A percentile compares a stretch with the other conserved stretches of the same genome.
phyloP scores from a whole-genome alignment of 2,797 vertebrate genomes.

The Valencia hispanica region DNA sequence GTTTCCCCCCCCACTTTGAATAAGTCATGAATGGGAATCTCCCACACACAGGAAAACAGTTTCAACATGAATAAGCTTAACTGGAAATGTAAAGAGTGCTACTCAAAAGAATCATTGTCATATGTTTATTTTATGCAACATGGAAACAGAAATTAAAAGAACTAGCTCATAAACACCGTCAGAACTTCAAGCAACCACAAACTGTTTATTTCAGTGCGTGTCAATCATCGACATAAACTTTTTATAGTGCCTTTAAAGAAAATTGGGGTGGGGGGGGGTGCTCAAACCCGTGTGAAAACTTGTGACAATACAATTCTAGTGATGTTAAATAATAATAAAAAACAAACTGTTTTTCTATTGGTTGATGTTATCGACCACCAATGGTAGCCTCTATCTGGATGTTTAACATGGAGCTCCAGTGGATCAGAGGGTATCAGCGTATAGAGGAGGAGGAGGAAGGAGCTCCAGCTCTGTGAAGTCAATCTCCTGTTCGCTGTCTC shows the following conservation, averaged over 20 bases:
- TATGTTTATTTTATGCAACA: slow-evolving; percentile 63
- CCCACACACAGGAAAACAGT: background rate
- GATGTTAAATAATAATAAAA: slow-evolving; percentile 8
- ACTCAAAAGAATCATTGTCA: slow-evolving; percentile 24
- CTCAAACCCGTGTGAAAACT: slow-evolving; percentile 25
- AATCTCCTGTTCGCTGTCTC: slow-evolving; percentile 75
- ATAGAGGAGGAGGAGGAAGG: slow-evolving; percentile 78
- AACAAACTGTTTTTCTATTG: background rate
- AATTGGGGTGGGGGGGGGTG: no score
- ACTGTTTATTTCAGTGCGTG: slow-evolving; percentile 17
- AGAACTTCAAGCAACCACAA: slow-evolving; percentile 4
- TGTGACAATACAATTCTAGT: slow-evolving; percentile 4
- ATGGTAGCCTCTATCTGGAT: background rate
- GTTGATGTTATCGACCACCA: background rate
- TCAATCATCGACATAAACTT: background rate
- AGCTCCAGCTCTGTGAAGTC: slow-evolving; percentile 75
- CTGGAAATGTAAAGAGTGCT: background rate
- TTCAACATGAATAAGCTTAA: background rate
- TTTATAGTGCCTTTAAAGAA: slow-evolving; percentile 8
- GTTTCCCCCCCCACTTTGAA: background rate
- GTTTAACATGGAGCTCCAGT: no score
- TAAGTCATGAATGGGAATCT: background rate
- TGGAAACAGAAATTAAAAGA: slow-evolving; percentile 18
- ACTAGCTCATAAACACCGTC: slow-evolving; percentile 27
- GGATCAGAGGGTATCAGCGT: slow-evolving; percentile 74